Evolutionary conservation across 2,888 invertebrate genomes (phyloP).

Genomic region (Drosophila prolongata): DNA sequence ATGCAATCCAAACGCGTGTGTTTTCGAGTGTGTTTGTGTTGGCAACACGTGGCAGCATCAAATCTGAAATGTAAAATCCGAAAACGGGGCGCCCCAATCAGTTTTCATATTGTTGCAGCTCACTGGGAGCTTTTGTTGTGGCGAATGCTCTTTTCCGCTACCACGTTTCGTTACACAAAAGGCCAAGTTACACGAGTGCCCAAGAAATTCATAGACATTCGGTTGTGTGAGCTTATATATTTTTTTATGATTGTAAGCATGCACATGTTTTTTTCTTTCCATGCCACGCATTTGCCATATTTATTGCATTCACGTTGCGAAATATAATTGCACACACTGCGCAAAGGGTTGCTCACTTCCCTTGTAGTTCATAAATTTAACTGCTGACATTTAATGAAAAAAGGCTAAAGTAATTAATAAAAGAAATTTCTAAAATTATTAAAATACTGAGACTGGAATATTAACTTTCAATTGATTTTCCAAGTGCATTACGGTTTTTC

Average conservation of each 20-base stretch:
- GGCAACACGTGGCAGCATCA: conserved; percentile 71
- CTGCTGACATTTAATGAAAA: no score
- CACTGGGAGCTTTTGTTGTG: conserved; percentile 35
- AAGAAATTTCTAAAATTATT: no score
- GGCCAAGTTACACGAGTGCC: conserved; percentile 26
- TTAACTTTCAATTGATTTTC: no score
- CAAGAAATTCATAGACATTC: conserved; percentile 14
- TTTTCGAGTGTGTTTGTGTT: conserved; percentile 39
- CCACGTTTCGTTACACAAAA: conserved; percentile 47
- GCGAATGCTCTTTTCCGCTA: conserved; percentile 44
- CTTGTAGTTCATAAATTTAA: no score
- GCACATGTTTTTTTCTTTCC: conserved; percentile 26
- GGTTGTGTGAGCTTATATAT: not conserved
- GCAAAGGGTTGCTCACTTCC: not conserved
- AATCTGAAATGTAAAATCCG: conserved; percentile 12
- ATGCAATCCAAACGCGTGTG: conserved; percentile 44
- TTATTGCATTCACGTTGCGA: conserved; percentile 53
- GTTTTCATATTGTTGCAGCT: conserved; percentile 51
- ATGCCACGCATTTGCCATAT: conserved; percentile 52
- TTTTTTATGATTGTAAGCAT: conserved; percentile 6
- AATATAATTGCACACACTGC: conserved; percentile 46
- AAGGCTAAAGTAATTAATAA: no score
- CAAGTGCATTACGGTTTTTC: no score
- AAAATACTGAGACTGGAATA: no score
- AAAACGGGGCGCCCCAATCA: conserved; percentile 38